Base-by-base conservation (phyloP, 2,797 vertebrate genomes). In the Crocidura indochinensis region DNA sequence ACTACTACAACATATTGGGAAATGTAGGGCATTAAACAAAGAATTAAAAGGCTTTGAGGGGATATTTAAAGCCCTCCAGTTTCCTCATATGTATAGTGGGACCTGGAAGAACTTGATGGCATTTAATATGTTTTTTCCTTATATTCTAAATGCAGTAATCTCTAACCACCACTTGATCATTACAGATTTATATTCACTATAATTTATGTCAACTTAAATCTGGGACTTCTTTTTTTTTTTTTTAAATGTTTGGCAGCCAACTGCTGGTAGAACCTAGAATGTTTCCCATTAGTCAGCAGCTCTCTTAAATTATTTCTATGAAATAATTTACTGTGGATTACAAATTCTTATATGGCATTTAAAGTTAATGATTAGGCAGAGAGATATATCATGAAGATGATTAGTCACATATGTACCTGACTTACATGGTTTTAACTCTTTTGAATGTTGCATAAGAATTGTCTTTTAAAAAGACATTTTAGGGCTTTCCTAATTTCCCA, bases 221-320 rank as follows among this genome's bases (percentile, higher is more conserved):
- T 95, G 91, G 80, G 69, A 0, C 49, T 22, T 69, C 31, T 68
- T 38, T 38, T 38, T 69, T 69, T 68, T 69, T 31, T 89, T 84
- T 75, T 94, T 96, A 95, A 97, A 95, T 76, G 89, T 97, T 98
- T 98, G 97, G 97, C 97, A 96, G 94, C 88, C 84, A 95, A 94
- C 91, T 64, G 69, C 96, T 94, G 97, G 94, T 96, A 95, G 97
- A 98, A 98, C 98, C 85, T 84, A 93, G 96, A 84, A 97, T 98
- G 98, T 97, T 98, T 98, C 95, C 93, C 94, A 97, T 98, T 98
- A 98, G 97, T 96, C 97, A 97, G 94, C 97, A 96, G 93, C 93
- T 94, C 91, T 97, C 97, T 97, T 97, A 97, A 97, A 98, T 98
- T 95, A 97, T 97, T 96, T 91, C 95, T 96, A 81, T 90, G 90